Evolutionary conservation across 2,888 invertebrate species (phyloP), one percentile per base, ranked within the genome.

Genomic region (Synanthedon tipuliformis): DNA sequence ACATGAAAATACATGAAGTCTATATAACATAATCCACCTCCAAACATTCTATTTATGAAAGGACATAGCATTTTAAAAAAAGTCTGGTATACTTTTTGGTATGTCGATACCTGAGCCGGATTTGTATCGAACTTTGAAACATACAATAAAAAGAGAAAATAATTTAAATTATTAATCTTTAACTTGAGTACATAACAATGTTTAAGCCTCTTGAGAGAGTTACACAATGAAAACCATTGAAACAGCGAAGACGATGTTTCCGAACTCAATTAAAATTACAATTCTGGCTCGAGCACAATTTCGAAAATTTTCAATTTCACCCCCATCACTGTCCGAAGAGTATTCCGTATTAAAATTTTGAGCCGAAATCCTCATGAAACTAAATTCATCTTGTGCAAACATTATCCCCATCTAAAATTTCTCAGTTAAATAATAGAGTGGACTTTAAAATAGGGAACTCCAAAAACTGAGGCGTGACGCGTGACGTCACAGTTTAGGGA

Each of bases 341-440:
- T 12, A 49, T 49, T 49, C 18, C 23, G 23, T 15, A 45, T 45
- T 45, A 45, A 45, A 45, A 49, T 16, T 49, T 49, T 49, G 18
- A 49, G 18, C 15, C 45, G 45, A 45, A 49, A 16, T 49, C 49
- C 16, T 49, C 18, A 16, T 12, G 15, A 49, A 49, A 49, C 49
- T 49, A 49, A 49, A 49, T 49, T 49, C 16, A 49, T 49, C 49
- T 49, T 49, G 12, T 13, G 41, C 41, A 41, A 41, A 41, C 49
- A 5, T 16, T 16, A 49, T 49, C 49, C 7, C 10, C 12, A 8
- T 23, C 23, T 54, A 52, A 60, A 63, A 62, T 69, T 63, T 60
- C 58, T 69, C 62, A 61, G 57, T 57, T 51, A 61, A 65, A 65
- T 68, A 69, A 69, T 69, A 64, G 59, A 57, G 13, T 16, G 53